Percentiles rank a stretch among this genome's conserved stretches.
These are phyloP conservation scores for Xerus inauris DNA, from an alignment of 2,113 vertebrate species.

Conservation along the genomic window DNA sequence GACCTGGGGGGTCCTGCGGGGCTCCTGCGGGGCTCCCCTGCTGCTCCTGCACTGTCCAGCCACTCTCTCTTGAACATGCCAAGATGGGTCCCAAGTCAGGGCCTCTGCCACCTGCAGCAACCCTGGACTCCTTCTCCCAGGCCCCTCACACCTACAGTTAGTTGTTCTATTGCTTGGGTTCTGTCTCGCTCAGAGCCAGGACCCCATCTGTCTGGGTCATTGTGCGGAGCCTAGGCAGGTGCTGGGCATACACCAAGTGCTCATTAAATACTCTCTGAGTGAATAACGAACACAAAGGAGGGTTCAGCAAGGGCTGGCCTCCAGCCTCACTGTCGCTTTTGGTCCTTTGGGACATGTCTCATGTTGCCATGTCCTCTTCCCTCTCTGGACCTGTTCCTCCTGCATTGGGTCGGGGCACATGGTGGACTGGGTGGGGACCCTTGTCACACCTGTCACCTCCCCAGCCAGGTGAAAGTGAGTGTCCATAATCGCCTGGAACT, in stretches of 20 bases:
- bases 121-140: not conserved
- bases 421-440: not conserved
- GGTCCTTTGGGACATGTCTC: not conserved
- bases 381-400: not conserved
- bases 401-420: not conserved
- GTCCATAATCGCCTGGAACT: constrained; percentile 85
- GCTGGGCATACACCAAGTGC: not conserved
- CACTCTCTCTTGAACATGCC: not conserved
- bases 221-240: not conserved
- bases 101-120: not conserved
- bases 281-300: not conserved
- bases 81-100: too few relatives aligned
- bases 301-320: not conserved
- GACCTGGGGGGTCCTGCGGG: not conserved
- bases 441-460: not conserved
- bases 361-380: not conserved
- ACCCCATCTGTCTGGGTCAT: not conserved
- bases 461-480: constrained; percentile 90
- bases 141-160: not conserved
- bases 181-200: not conserved
- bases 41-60: not conserved
- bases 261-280: not conserved
- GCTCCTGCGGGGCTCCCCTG: not conserved
- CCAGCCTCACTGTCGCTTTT: not conserved
- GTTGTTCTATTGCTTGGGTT: not conserved